A percentile compares a stretch with the other conserved stretches of the same genome.
Evolutionary conservation across 2,113 vertebrate genomes (phyloP).

Genomic region (Coptodon rendalli): DNA sequence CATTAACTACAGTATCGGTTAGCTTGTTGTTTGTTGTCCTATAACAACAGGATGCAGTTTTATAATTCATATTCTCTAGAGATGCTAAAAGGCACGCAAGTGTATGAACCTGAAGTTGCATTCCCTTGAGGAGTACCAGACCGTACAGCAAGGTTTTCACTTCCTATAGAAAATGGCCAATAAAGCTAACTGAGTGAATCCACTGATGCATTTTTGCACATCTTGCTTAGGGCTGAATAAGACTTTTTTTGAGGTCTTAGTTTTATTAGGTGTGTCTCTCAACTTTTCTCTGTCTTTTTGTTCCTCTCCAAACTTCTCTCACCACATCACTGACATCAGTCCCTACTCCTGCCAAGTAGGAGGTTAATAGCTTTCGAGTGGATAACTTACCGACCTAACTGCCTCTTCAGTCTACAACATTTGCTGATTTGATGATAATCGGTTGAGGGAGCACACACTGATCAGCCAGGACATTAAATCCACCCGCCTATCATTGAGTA

Average conservation of each 20-base stretch:
- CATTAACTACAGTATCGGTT: neutral
- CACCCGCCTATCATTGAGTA: neutral
- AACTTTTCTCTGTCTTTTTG: neutral
- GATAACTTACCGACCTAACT: neutral
- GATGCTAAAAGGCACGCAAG: neutral
- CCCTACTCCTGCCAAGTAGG: neutral
- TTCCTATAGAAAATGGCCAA: neutral
- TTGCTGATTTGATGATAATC: neutral
- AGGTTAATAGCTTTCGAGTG: neutral
- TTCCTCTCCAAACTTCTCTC: neutral
- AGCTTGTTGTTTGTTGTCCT: neutral
- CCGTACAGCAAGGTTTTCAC: neutral
- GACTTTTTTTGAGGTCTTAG: neutral
- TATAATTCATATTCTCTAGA: neutral
- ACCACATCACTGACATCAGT: neutral
- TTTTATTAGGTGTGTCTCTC: constrained; percentile 10
- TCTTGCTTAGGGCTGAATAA: neutral
- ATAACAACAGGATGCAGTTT: neutral
- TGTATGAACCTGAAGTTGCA: neutral
- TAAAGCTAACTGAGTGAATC: neutral
- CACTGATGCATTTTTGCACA: neutral
- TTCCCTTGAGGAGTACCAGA: neutral
- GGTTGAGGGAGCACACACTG: neutral
- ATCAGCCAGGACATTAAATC: neutral
- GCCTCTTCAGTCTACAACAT: neutral